Base-by-base conservation (phyloP, 2,888 invertebrate genomes). In the Scaeva pyrastri region DNA sequence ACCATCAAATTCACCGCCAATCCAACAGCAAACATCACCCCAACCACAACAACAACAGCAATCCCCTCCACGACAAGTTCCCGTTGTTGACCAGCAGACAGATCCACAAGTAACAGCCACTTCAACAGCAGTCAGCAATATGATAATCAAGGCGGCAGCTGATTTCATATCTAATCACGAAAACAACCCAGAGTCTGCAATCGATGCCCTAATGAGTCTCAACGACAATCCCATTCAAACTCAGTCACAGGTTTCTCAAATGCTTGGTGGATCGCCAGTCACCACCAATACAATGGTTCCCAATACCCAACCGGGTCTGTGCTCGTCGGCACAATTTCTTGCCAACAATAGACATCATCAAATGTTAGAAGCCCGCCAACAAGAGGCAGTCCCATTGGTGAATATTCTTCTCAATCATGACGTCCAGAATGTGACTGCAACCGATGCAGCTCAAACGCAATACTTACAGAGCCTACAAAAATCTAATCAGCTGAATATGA, bases 121-220 rank as follows among this genome's bases (percentile, higher is more conserved):
- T 1, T 90, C 92, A 1, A 91, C 91, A 14, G 92, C 91, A 88
- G 96, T 96, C 88, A 91, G 92, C 84, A 95, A 95, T n/a, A 95
- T 96, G 94, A 94, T 96, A 56, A 93, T 96, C 72, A 95, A 95
- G 90, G 96, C 96, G 7, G 95, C 96, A 0, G 95, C 95, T 0
- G 95, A 96, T 92, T 94, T 95, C 88, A 93, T 96, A 14, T 95
- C 95, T 60, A 95, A 95, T 0, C 94, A 94, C 93, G 93, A 94
- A 71, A 94, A 94, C 45, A 94, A 94, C 31, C 64, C 81, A 1
- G 88, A 88, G 64, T 88, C 88, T 23, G 87, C 89, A 41, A 85
- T 88, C 31, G 88, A 88, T 66, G 89, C 88, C 11, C 71, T 90
- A 23, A 89, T 89, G 78, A 87, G 89, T 64, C 78, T 89, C 16